Evolutionary conservation across 2,888 invertebrate species (phyloP).

Genomic region (Rhingia rostrata): DNA sequence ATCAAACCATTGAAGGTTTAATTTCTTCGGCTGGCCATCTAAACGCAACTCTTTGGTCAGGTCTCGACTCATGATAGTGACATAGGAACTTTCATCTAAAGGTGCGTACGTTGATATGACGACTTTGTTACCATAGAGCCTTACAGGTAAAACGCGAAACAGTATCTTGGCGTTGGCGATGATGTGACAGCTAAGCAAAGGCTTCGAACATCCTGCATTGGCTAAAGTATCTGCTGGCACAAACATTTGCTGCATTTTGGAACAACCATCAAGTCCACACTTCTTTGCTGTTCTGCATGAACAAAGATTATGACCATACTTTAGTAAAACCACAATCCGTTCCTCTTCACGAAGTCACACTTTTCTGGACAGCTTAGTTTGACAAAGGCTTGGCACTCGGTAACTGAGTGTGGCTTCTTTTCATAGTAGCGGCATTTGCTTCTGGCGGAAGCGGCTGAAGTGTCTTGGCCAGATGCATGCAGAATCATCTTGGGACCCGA

Average conservation of each 20-base stretch:
- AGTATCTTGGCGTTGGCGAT: constrained; percentile 34
- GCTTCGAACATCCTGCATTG: constrained; percentile 1
- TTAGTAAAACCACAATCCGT: constrained; percentile 37
- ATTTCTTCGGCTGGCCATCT: constrained; percentile 30
- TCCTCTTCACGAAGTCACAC: constrained; percentile 46
- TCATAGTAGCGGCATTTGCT: no score
- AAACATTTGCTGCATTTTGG: constrained; percentile 39
- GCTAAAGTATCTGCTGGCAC: background rate
- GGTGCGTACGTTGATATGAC: constrained; percentile 32
- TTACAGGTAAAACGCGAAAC: constrained; percentile 51
- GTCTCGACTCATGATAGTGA: constrained; percentile 42
- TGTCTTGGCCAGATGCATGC: no score
- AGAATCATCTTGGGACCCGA: no score
- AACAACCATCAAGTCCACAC: constrained; percentile 41
- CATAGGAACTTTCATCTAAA: constrained; percentile 56
- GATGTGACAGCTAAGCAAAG: constrained; percentile 22
- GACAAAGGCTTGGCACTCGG: constrained; percentile 22
- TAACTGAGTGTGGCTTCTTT: constrained; percentile 33
- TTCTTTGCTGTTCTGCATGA: constrained; percentile 25
- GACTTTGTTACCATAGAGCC: constrained; percentile 31
- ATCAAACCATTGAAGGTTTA: constrained; percentile 53
- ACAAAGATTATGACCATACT: constrained; percentile 25
- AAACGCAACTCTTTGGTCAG: constrained; percentile 8
- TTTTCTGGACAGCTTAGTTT: constrained; percentile 22
- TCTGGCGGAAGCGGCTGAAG: constrained; percentile 10